phyloP scores from a whole-genome alignment of 2,797 vertebrate genomes.

The Phaenicophaeus curvirostris region DNA sequence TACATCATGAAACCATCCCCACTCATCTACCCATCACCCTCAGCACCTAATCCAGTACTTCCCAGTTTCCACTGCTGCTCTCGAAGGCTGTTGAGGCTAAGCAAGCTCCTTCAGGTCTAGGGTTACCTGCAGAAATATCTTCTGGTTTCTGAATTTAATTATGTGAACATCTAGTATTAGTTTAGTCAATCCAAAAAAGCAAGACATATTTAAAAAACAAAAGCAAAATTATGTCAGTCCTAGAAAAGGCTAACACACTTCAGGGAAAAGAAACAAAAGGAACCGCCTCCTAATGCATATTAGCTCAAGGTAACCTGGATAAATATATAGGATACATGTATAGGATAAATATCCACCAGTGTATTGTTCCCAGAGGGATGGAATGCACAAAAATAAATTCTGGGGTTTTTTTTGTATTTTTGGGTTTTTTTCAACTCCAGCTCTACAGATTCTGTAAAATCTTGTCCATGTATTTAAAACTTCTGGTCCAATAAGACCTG shows the following conservation, averaged over 20 bases:
- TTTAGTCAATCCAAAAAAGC: background rate
- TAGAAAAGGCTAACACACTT: background rate
- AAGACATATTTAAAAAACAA: background rate
- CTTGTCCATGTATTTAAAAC: background rate
- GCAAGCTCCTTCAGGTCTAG: background rate
- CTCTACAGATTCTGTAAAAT: background rate
- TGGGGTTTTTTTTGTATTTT: no score
- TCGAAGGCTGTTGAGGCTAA: rapidly evolving
- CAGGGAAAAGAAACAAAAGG: background rate
- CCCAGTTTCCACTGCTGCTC: background rate
- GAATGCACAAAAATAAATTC: background rate
- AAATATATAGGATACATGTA: no score
- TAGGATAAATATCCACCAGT: background rate
- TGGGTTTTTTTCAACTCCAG: background rate
- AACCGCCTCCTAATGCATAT: background rate
- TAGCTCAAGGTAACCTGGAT: background rate
- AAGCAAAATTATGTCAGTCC: background rate
- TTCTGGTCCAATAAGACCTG: background rate
- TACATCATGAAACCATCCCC: background rate
- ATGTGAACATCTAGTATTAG: background rate
- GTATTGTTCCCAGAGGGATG: background rate
- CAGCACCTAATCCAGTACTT: background rate
- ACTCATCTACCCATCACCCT: rapidly evolving
- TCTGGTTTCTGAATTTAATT: background rate
- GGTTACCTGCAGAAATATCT: background rate